These are phyloP conservation scores for Amiota minor DNA, from an alignment of 2,888 invertebrate genomes.

Conservation along the genomic window DNA sequence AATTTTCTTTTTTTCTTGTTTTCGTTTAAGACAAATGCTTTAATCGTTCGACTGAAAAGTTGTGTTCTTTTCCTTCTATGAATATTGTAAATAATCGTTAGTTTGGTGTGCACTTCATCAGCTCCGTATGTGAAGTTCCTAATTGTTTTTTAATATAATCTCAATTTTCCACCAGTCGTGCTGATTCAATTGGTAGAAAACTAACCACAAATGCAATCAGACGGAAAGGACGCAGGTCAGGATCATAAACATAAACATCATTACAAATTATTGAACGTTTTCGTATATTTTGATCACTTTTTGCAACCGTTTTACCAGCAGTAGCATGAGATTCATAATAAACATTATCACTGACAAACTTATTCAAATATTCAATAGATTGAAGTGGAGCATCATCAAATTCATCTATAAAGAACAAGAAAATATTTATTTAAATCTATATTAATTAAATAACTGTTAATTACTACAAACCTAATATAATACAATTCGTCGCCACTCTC, in stretches of 20 bases:
- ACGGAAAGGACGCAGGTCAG: conserved; percentile 86
- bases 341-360: conserved; percentile 81
- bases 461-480: conserved; percentile 77
- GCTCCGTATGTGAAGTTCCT: too few relatives aligned
- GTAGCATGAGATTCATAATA: conserved; percentile 69
- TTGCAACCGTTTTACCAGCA: conserved; percentile 66
- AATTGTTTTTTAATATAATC: too few relatives aligned
- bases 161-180: conserved; percentile 75
- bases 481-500: conserved; percentile 87
- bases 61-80: too few relatives aligned
- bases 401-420: conserved; percentile 81
- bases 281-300: conserved; percentile 78
- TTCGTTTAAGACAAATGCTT: too few relatives aligned
- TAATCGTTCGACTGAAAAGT: too few relatives aligned
- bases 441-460: too few relatives aligned
- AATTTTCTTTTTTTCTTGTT: too few relatives aligned
- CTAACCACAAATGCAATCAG: conserved; percentile 84
- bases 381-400: conserved; percentile 95
- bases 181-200: conserved; percentile 77
- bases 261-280: conserved; percentile 96
- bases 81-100: too few relatives aligned
- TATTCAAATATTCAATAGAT: conserved; percentile 89
- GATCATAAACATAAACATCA: conserved; percentile 91
- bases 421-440: neutral
- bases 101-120: too few relatives aligned